Evolutionary conservation across 1,140 invertebrate species (phyloP).

Genomic region (Bombyx mori): DNA sequence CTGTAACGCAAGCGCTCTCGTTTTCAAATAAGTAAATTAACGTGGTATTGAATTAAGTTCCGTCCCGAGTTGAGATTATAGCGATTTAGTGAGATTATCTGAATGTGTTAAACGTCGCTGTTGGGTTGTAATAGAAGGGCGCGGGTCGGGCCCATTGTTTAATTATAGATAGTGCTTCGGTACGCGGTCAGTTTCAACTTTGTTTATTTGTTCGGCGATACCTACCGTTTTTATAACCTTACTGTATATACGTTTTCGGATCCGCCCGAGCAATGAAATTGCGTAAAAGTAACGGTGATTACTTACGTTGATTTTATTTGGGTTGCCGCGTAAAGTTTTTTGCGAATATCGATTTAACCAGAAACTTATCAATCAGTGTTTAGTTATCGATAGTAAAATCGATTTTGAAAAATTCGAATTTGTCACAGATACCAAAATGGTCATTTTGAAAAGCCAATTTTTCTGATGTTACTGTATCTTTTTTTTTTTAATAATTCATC

Average conservation of each 20-base stretch:
- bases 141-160: slow-evolving; percentile 47
- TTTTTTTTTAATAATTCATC: too few relatives aligned
- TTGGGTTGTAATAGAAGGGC: slow-evolving; percentile 49
- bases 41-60: slow-evolving; percentile 57
- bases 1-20: slow-evolving; percentile 33
- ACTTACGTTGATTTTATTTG: too few relatives aligned
- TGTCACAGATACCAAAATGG: too few relatives aligned
- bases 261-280: too few relatives aligned
- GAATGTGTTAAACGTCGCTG: slow-evolving; percentile 57
- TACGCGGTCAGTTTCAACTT: slow-evolving; percentile 21
- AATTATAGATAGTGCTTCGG: slow-evolving; percentile 58
- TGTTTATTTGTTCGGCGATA: slow-evolving; percentile 15
- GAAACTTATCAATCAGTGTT: too few relatives aligned
- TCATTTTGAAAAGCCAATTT: too few relatives aligned
- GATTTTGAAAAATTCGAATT: too few relatives aligned
- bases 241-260: slow-evolving; percentile 5
- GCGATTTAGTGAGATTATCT: slow-evolving; percentile 59
- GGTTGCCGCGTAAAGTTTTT: too few relatives aligned
- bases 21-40: slow-evolving; percentile 61
- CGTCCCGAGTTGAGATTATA: slow-evolving; percentile 51
- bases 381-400: too few relatives aligned
- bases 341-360: too few relatives aligned
- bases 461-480: too few relatives aligned
- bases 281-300: too few relatives aligned
- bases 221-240: slow-evolving; percentile 15